Base-by-base conservation (phyloP, 2,113 vertebrate genomes). In the Nettapus auritus region DNA sequence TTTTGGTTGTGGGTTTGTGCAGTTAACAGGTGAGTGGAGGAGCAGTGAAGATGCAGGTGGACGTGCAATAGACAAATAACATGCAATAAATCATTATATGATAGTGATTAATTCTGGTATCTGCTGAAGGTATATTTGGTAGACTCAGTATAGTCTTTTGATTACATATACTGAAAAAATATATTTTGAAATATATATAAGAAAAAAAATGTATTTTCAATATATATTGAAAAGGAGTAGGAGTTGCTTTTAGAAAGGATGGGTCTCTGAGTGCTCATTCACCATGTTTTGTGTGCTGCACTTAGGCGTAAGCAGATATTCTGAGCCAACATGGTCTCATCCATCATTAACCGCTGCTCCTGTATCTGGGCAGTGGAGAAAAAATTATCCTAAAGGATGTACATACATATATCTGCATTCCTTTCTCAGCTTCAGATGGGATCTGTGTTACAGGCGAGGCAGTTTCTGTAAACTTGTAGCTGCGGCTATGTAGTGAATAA, bases 381-480 rank as follows among this genome's bases (percentile, higher is more conserved):
- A 55, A 90, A 63, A 3, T 19, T 13, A 55, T 55, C n/a, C 26
- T 26, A 53, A 53, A 38, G 48, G 25, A 21, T 71, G 19, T 11
- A 20, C 36, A 31, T 71, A 40, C 40, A 20, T 34, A 0, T 74
- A n/a, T 59, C 62, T 23, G 0, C 76, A 63, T 91, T 84, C 68
- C 34, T n/a, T 60, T 75, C 64, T 56, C 79, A 89, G 34, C 86
- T 91, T 88, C 69, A 26, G 13, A 34, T 26, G 7, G 31, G 53
- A 88, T 78, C 68, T n/a, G 21, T 42, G 17, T 89, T 92, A 73
- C 46, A 90, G 33, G 36, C 31, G 29, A 70, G 73, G 28, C 68
- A 42, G 94, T 96, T 92, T 93, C 90, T 81, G 48, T 77, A 78
- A 85, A 57, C 69, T 71, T 73, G 66, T 94, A 57, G 15, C 62